Evolutionary conservation across 2,888 invertebrate genomes (phyloP).

Genomic region (Polymixis lichenea): DNA sequence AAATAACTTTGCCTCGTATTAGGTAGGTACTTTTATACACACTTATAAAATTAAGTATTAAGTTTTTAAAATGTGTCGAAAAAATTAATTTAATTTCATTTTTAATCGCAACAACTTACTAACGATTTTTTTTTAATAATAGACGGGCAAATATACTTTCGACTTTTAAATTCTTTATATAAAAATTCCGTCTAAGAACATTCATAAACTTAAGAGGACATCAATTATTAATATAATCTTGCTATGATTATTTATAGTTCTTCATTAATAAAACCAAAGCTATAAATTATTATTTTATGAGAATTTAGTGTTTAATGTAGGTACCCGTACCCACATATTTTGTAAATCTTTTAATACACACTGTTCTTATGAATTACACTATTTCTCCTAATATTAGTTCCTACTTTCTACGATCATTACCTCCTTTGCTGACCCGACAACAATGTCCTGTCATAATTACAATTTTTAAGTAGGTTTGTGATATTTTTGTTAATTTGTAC

Average conservation of each 20-base stretch:
- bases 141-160: background rate
- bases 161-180: background rate
- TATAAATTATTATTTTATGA: background rate
- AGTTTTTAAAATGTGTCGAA: background rate
- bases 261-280: background rate
- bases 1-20: background rate
- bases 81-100: no score
- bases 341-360: background rate
- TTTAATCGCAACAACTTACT: no score
- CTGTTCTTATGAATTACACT: background rate
- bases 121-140: no score
- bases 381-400: no score
- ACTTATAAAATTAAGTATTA: background rate
- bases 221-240: no score
- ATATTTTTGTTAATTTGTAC: no score
- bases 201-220: no score
- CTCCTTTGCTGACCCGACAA: no score
- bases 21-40: background rate
- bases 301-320: background rate
- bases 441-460: no score
- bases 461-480: no score
- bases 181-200: background rate
- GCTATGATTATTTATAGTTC: background rate
- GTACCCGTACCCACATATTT: background rate
- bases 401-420: no score